Evolutionary conservation across 2,888 invertebrate species (phyloP).

Genomic region (Agelastica alni): DNA sequence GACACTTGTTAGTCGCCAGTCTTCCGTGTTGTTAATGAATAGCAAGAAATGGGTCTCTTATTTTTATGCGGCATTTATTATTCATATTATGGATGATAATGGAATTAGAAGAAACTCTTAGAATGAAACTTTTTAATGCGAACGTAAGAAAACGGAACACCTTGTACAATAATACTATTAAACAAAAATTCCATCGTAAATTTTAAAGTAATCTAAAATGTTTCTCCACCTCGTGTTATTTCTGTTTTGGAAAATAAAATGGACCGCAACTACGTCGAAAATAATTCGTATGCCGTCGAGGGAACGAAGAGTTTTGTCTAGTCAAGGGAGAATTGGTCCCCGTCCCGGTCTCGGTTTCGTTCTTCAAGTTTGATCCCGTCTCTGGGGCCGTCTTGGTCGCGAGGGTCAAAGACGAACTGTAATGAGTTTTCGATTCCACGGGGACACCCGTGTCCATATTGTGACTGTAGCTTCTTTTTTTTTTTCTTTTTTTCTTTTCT

Average conservation of each 20-base stretch:
- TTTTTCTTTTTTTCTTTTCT: slow-evolving; percentile 22
- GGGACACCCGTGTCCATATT: slow-evolving; percentile 51
- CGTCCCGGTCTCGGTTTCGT: slow-evolving; percentile 31
- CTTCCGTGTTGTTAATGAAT: too few relatives aligned
- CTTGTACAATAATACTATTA: neutral
- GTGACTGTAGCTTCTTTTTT: slow-evolving; percentile 31
- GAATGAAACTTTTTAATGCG: too few relatives aligned
- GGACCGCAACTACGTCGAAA: slow-evolving; percentile 14
- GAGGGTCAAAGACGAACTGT: slow-evolving; percentile 55
- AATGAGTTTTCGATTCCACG: slow-evolving; percentile 57
- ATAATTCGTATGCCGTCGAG: slow-evolving; percentile 31
- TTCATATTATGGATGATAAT: too few relatives aligned
- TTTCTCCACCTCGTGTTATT: slow-evolving; percentile 12
- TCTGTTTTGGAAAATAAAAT: slow-evolving; percentile 15
- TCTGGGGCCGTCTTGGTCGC: slow-evolving; percentile 50
- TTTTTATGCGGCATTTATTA: too few relatives aligned
- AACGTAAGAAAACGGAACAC: neutral
- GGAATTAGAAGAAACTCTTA: too few relatives aligned
- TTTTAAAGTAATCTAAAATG: slow-evolving; percentile 11
- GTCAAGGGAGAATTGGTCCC: slow-evolving; percentile 30
- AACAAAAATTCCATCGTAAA: neutral
- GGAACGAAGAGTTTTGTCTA: slow-evolving; percentile 37
- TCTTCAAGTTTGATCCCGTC: slow-evolving; percentile 50
- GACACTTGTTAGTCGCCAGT: too few relatives aligned
- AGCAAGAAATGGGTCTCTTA: too few relatives aligned